Conservation (phyloP, 2,888 invertebrate species). For the Tortricodes alternella region DNA sequence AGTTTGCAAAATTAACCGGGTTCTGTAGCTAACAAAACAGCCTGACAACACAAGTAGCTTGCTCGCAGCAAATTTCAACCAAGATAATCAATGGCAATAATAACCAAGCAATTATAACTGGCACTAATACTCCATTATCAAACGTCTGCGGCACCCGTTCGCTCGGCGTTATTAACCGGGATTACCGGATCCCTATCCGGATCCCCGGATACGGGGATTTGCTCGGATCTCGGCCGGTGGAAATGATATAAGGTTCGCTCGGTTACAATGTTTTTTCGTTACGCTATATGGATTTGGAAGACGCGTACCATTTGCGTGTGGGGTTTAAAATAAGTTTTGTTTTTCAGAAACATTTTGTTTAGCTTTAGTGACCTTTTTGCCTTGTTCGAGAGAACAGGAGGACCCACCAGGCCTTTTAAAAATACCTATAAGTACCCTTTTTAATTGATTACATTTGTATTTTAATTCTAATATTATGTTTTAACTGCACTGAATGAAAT, state of each 20-base stretch:
- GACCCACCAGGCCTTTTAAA: too few species aligned
- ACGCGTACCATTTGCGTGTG: too few species aligned
- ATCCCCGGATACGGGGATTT: conserved; percentile 80
- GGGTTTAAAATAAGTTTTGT: neutral
- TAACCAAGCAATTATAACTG: conserved; percentile 72
- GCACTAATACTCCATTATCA: conserved; percentile 73
- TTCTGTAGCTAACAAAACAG: too few species aligned
- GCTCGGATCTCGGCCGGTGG: conserved; percentile 74
- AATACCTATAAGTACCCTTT: too few species aligned
- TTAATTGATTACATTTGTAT: too few species aligned
- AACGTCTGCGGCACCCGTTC: conserved; percentile 54
- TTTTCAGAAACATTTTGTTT: too few species aligned
- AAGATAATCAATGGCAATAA: conserved; percentile 55
- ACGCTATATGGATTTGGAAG: conserved; percentile 39
- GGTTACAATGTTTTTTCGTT: conserved; percentile 34
- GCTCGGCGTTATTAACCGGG: conserved; percentile 78
- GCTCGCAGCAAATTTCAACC: conserved; percentile 30
- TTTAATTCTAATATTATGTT: too few species aligned
- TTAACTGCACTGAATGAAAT: too few species aligned
- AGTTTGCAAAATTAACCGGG: too few species aligned
- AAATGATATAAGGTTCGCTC: conserved; percentile 74
- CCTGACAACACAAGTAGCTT: neutral
- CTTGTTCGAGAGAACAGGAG: too few species aligned
- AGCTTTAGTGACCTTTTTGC: too few species aligned
- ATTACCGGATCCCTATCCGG: conserved; percentile 74